These are phyloP conservation scores for Perca schrenkii DNA, from an alignment of 2,113 vertebrate species.

Conservation along the genomic window DNA sequence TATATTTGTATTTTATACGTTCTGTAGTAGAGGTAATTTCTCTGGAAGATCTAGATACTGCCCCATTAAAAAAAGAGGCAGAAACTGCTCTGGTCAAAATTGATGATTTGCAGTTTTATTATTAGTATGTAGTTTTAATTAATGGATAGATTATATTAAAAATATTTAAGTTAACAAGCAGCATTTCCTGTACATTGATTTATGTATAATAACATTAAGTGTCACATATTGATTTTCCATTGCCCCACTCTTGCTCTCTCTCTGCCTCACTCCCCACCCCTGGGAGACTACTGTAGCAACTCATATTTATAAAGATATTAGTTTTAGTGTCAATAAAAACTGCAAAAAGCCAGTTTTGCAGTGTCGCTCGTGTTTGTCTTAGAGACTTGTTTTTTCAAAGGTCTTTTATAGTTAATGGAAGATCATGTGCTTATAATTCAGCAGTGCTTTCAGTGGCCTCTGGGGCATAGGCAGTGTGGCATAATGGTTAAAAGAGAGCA, in stretches of 20 bases:
- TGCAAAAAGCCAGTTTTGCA: neutral
- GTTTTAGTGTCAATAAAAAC: neutral
- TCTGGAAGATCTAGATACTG: neutral
- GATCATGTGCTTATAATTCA: constrained; percentile 21
- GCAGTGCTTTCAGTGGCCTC: neutral
- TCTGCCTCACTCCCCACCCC: no score
- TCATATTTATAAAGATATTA: neutral
- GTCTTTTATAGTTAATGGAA: neutral
- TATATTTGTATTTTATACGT: neutral
- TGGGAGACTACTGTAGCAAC: no score
- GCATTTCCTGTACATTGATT: neutral
- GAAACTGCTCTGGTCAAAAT: neutral
- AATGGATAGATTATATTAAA: neutral
- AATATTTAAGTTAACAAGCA: neutral
- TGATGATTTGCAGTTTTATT: neutral
- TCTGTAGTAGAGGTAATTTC: neutral
- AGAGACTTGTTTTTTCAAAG: neutral
- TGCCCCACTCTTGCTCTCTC: no score
- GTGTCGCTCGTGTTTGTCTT: neutral
- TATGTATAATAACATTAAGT: no score
- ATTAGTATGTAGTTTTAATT: neutral
- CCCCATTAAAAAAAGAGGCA: neutral
- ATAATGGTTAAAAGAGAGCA: neutral
- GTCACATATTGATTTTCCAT: no score
- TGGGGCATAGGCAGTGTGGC: neutral